Evolutionary conservation across 2,113 vertebrate species (phyloP).

Genomic region (Dolichotis patagonum): DNA sequence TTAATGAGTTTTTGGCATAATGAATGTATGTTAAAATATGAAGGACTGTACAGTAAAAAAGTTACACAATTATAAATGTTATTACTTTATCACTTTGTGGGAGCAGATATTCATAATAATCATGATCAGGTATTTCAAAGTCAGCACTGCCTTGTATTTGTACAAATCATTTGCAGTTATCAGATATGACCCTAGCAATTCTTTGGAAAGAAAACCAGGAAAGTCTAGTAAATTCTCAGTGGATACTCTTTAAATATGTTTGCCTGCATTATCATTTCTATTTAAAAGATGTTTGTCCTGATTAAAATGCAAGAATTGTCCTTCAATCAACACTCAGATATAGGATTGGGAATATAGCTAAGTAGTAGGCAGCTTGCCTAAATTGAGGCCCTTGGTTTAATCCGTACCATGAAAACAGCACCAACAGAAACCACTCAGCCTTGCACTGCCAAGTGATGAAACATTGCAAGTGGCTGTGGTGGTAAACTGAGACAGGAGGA

Average conservation of each 20-base stretch:
- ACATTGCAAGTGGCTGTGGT: neutral
- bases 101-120: neutral
- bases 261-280: neutral
- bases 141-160: neutral
- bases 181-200: neutral
- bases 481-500: neutral
- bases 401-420: neutral
- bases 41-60: neutral
- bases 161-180: neutral
- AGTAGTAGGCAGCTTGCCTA: neutral
- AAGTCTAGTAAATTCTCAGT: neutral
- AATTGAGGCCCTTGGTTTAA: neutral
- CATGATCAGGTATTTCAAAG: neutral
- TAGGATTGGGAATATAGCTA: neutral
- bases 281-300: neutral
- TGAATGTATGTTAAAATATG: neutral
- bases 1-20: neutral
- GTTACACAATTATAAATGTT: neutral
- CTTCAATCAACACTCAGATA: neutral
- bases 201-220: neutral
- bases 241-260: neutral
- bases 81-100: neutral
- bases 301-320: slow-evolving; percentile 32
- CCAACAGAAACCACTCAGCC: neutral
- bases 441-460: neutral